Conservation (phyloP, 2,888 invertebrate genomes). For the Strigamia transsilvanica region DNA sequence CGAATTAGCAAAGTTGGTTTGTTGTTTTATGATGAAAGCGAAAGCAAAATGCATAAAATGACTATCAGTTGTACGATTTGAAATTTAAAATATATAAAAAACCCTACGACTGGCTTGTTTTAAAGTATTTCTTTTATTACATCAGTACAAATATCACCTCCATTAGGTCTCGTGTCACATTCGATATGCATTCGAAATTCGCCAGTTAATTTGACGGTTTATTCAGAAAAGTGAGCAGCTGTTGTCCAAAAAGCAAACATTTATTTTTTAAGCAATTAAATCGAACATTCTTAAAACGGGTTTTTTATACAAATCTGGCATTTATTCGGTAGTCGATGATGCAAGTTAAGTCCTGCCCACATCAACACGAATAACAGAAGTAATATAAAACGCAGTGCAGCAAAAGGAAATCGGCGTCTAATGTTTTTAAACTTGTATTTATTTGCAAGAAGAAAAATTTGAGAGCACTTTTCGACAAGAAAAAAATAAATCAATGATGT, state of each 20-base stretch:
- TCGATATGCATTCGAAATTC: background rate
- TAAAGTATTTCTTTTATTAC: background rate
- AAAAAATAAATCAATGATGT: slow-evolving; percentile 16
- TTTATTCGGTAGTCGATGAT: slow-evolving; percentile 11
- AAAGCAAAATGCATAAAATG: background rate
- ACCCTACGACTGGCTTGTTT: background rate
- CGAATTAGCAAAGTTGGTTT: background rate
- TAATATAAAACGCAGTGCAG: slow-evolving; percentile 15
- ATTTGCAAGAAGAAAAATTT: slow-evolving; percentile 4
- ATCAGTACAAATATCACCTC: background rate
- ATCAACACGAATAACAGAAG: slow-evolving; percentile 6
- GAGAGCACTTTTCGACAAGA: background rate
- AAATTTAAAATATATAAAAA: background rate
- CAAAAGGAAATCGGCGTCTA: background rate
- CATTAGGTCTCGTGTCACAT: background rate
- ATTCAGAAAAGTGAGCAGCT: slow-evolving; percentile 7
- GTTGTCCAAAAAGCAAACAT: slow-evolving; percentile 10
- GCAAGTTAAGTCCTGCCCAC: slow-evolving; percentile 21
- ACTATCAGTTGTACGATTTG: background rate
- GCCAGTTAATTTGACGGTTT: slow-evolving; percentile 30
- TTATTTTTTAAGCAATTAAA: slow-evolving; percentile 15
- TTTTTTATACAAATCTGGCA: slow-evolving; percentile 3
- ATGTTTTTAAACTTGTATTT: slow-evolving; percentile 30
- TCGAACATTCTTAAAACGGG: slow-evolving; percentile 20
- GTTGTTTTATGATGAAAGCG: background rate